Evolutionary conservation across 1,140 invertebrate genomes (phyloP), one percentile per base, ranked within the genome.

Genomic region (Zaprionus gabonicus): DNA sequence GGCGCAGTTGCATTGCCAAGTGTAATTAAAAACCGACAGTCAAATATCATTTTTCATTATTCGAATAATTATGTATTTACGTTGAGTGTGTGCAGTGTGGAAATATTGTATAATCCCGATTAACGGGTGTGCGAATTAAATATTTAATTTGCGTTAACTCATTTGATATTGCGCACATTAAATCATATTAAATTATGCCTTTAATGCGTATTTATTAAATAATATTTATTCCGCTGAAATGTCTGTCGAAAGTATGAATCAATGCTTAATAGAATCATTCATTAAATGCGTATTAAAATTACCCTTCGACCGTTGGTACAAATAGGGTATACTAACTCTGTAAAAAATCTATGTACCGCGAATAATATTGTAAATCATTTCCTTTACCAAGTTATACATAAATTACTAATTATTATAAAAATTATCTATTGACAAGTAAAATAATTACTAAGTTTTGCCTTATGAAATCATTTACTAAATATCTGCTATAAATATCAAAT

Each of bases 141-240:
- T 25, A 68, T 62, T 62, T 58, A 15, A 27, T 59, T 53, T 34
- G 15, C 17, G 41, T 34, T 70, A 70, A 63, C 5, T 17, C 7
- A 17, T 5, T 46, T 46, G 41, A 46, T 7, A 17, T 46, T 17
- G 6, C 41, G 41, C 41, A 17, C 41, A 46, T 46, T 46, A 17
- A 46, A 46, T 46, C 41, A 17, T 9, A 17, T 46, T 46, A 1
- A 38, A 38, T 12, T 41, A 7, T 0, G 3, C 9, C n/a, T n/a
- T 41, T n/a, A n/a, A 41, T 7, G n/a, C 15, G 5, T 0, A 46
- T 17, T 9, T 17, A 46, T 9, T 46, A 9, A 31, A 28, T 28
- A 3, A 44, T 44, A 17, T 17, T 44, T 17, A 46, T 17, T 46
- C 9, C n/a, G 2, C 0, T 3, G 6, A n/a, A 46, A 17, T 20